phyloP scores from a whole-genome alignment of 2,797 vertebrate genomes.

The Poeciliopsis gracilis region DNA sequence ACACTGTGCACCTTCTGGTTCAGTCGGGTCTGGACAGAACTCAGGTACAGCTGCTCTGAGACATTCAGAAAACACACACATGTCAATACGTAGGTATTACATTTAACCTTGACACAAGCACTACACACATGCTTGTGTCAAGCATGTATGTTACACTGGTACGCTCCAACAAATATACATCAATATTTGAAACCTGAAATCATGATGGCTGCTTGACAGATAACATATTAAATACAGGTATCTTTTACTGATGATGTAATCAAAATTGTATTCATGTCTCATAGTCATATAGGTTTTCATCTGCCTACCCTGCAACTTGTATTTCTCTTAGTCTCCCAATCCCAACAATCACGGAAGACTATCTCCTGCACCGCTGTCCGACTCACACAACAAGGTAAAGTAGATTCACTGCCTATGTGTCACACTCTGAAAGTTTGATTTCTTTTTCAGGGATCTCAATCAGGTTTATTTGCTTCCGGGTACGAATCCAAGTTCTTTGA shows the following conservation, averaged over 20 bases:
- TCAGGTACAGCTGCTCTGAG: slow-evolving; percentile 77
- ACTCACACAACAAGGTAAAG: slow-evolving; percentile 70
- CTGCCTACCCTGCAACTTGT: slow-evolving; percentile 38
- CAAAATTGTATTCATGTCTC: slow-evolving; percentile 11
- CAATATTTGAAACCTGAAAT: slow-evolving; percentile 26
- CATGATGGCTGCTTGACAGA: slow-evolving; percentile 23
- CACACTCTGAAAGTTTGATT: background rate
- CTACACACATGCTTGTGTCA: slow-evolving; percentile 23
- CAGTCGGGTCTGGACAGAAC: slow-evolving; percentile 79
- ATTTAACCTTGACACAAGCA: slow-evolving; percentile 18
- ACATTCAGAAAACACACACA: background rate
- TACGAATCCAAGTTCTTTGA: too few relatives aligned
- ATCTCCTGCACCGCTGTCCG: slow-evolving; percentile 41
- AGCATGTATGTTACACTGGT: background rate
- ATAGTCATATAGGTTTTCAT: slow-evolving; percentile 24
- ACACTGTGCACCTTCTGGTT: slow-evolving; percentile 90
- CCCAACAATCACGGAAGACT: slow-evolving; percentile 57
- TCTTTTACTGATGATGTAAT: slow-evolving; percentile 22
- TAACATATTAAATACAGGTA: slow-evolving; percentile 16
- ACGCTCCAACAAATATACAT: slow-evolving; percentile 9
- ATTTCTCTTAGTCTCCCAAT: slow-evolving; percentile 57
- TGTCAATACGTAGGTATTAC: background rate
- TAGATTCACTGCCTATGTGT: background rate
- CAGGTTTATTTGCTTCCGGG: too few relatives aligned
- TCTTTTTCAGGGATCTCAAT: background rate